Base-by-base conservation (phyloP, 2,888 invertebrate genomes). In the Ectropis crepuscularia region DNA sequence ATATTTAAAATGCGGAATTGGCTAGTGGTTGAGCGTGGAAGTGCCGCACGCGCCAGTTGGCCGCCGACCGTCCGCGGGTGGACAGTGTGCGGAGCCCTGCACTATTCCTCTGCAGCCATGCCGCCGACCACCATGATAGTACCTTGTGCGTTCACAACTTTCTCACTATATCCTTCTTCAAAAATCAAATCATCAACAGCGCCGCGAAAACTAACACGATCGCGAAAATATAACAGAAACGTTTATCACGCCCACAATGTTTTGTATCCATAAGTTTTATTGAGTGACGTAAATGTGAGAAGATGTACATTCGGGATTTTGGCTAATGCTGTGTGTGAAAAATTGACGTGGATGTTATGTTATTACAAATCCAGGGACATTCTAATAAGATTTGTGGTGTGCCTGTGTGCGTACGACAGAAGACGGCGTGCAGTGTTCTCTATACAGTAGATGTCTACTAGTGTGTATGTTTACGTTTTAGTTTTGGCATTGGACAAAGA, bases 61-160 rank as follows among this genome's bases (percentile, higher is more conserved):
- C 86, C 84, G 89, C 81, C 88, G 88, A 87, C 86, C 90, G 91
- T 81, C 82, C 87, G 84, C 79, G 88, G 81, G 88, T 81, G 85
- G 87, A 86, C 82, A 86, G 87, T 87, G 90, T 85, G 88, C 84
- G 81, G 80, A 73, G 77, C 74, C 74, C 79, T 79, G 80, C 83
- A 80, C 83, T 77, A 75, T 74, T 77, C 77, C 74, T 77, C 81
- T 82, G 85, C 83, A 87, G 85, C 79, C 86, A 92, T 92, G 92
- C 92, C 92, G 84, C 92, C 92, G 74, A 92, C 92, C 71, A 89
- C 92, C 75, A 92, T 91, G 89, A 88, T 92, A 82, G 92, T 92
- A 83, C 91, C 89, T 82, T 92, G 92, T 92, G 86, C 89, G 92
- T 92, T 80, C 79, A 68, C 67, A 73, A 72, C 42, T 63, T 70